A percentile compares a stretch with the other conserved stretches of the same genome.
Conservation (phyloP, 30 jellyfish, hydroid and myxozoan genomes). For the Hydractinia echinata region DNA sequence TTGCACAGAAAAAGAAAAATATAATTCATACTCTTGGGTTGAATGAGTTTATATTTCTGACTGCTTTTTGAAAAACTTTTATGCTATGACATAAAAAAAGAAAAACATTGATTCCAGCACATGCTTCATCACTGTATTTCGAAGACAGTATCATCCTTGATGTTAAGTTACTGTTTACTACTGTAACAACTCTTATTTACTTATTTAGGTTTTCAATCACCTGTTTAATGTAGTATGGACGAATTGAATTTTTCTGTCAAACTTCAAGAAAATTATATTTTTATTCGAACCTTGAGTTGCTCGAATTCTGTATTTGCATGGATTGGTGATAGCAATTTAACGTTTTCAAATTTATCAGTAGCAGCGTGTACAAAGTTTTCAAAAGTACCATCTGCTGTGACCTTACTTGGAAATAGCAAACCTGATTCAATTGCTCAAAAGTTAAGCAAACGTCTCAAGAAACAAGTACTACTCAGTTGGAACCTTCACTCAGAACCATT, state of each 20-base stretch:
- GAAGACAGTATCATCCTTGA: neutral
- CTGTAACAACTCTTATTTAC: too few species aligned
- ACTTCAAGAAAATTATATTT: slow-evolving; percentile 5
- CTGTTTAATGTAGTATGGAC: neutral
- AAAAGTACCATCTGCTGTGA: slow-evolving; percentile 22
- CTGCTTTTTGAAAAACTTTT: too few species aligned
- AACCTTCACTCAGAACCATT: neutral
- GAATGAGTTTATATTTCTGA: too few species aligned
- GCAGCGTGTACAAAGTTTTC: slow-evolving; percentile 16
- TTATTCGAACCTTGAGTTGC: slow-evolving; percentile 1
- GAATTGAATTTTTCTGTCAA: neutral
- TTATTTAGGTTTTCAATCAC: too few species aligned
- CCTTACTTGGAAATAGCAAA: slow-evolving; percentile 18
- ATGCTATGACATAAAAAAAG: too few species aligned
- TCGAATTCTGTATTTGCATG: slow-evolving; percentile 13
- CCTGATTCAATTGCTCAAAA: slow-evolving; percentile 27
- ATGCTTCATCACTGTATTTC: neutral
- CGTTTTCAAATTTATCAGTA: slow-evolving; percentile 19
- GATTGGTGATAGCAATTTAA: slow-evolving; percentile 28
- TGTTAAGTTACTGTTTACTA: too few species aligned
- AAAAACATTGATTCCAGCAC: too few species aligned
- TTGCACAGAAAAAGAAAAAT: too few species aligned
- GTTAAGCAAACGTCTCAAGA: slow-evolving; percentile 33
- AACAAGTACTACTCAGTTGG: slow-evolving; percentile 34
- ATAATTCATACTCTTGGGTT: too few species aligned